phyloP scores from a whole-genome alignment of 2,797 vertebrate genomes.

The Peromyscus eremicus region DNA sequence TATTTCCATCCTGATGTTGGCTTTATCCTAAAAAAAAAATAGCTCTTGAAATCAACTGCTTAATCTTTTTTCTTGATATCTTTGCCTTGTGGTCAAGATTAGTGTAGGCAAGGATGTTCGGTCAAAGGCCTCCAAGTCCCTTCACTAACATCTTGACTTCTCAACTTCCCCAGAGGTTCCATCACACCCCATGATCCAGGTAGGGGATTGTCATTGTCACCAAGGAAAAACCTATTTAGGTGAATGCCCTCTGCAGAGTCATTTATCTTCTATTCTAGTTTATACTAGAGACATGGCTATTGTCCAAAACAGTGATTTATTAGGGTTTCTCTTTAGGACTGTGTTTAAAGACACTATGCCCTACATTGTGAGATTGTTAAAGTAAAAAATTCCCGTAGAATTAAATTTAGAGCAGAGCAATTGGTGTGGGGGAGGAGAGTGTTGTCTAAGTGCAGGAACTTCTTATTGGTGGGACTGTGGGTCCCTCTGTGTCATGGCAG shows the following conservation, averaged over 20 bases:
- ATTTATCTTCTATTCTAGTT: constrained; percentile 76
- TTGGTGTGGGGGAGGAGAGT: constrained; percentile 15
- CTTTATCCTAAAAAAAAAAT: background rate
- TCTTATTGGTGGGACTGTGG: background rate
- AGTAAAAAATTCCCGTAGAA: constrained; percentile 64
- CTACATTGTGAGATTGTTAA: constrained; percentile 68
- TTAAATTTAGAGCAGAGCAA: constrained; percentile 70
- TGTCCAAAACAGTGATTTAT: constrained; percentile 74
- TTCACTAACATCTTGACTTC: constrained; percentile 2
- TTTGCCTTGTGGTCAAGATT: background rate
- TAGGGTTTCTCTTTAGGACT: constrained; percentile 75
- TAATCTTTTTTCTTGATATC: constrained; percentile 17
- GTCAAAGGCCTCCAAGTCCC: background rate
- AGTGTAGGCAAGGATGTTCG: background rate
- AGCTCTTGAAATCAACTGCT: background rate
- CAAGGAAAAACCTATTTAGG: constrained; percentile 71
- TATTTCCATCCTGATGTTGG: background rate
- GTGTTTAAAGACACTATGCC: constrained; percentile 76
- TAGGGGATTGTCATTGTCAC: constrained; percentile 61
- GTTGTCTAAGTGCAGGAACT: background rate
- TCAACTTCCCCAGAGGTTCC: constrained; percentile 11
- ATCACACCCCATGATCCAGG: background rate
- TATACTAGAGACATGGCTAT: constrained; percentile 51
- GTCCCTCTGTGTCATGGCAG: constrained; percentile 23
- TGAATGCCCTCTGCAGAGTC: constrained; percentile 47